Conservation (phyloP, 2,888 invertebrate species). For the Suillia variegata region DNA sequence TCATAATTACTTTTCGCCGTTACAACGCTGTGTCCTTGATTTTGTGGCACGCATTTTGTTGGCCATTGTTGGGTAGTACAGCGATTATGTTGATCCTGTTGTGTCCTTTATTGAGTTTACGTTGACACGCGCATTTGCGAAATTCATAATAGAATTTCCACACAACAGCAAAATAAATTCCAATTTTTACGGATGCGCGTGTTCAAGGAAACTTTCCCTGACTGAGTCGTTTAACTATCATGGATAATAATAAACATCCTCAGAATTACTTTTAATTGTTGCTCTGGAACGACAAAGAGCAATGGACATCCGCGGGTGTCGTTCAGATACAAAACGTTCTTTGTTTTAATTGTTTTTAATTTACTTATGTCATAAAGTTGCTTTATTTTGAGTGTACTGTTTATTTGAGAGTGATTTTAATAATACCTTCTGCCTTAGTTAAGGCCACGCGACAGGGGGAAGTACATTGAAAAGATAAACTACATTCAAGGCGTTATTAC, state of each 20-base stretch:
- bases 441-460: slow-evolving; percentile 21
- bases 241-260: too few relatives aligned
- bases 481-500: background rate
- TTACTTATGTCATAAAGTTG: slow-evolving; percentile 4
- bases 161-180: too few relatives aligned
- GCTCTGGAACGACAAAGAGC: too few relatives aligned
- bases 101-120: background rate
- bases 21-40: background rate
- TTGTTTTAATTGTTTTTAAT: slow-evolving; percentile 9
- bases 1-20: background rate
- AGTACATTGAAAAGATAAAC: background rate
- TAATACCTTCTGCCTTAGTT: slow-evolving; percentile 9
- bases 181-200: too few relatives aligned
- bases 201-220: background rate
- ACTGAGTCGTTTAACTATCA: too few relatives aligned
- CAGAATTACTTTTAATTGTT: too few relatives aligned
- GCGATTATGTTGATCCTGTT: background rate
- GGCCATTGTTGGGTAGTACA: background rate
- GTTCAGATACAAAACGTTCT: slow-evolving; percentile 8
- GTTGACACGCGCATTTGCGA: background rate
- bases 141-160: background rate
- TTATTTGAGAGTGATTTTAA: background rate
- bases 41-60: background rate
- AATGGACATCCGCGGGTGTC: slow-evolving; percentile 17
- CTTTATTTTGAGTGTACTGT: background rate